Evolutionary conservation across 2,888 invertebrate species (phyloP), one percentile per base, ranked within the genome.

Genomic region (Pseudococcus viburni): DNA sequence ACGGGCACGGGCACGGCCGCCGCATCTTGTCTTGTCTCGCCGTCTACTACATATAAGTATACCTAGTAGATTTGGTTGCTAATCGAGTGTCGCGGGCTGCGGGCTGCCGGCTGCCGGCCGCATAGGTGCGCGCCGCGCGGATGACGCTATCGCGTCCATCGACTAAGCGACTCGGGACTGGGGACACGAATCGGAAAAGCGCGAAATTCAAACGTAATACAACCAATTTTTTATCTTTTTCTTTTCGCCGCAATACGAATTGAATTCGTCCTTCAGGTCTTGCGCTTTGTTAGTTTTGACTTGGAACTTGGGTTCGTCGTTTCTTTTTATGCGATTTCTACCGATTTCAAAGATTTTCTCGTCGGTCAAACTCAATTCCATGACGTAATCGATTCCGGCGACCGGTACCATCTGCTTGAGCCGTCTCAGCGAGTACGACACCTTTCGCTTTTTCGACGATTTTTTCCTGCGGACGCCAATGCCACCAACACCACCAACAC

Each of bases 161-260:
- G n/a, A n/a, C n/a, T n/a, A n/a, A n/a, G 51, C 51, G 51, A 12
- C 15, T 12, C 12, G 12, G 19, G 2, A n/a, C 9, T 19, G 4
- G 12, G 19, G 2, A n/a, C 9, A 5, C 17, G n/a, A 6, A 64
- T 6, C 0, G 6, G n/a, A 6, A 8, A 19, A 9, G 9, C 64
- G 64, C 42, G 42, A 42, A 42, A 73, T 39, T 73, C 33, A 73
- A 26, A 33, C 73, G 73, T 73, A 73, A 39, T 33, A 73, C 12
- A 73, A 33, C 73, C 73, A 73, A 17, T 73, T 73, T 39, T 73
- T 73, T 1, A 73, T 73, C 12, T 17, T 73, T 22, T 73, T 73
- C 73, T 73, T 73, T 26, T 33, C 73, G 4, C 73, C 73, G 73
- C 73, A 73, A 33, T 73, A 73, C 12, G 33, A 33, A 33, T 33